Conservation (phyloP, 2,113 vertebrate species). For the Gallinago undulata region DNA sequence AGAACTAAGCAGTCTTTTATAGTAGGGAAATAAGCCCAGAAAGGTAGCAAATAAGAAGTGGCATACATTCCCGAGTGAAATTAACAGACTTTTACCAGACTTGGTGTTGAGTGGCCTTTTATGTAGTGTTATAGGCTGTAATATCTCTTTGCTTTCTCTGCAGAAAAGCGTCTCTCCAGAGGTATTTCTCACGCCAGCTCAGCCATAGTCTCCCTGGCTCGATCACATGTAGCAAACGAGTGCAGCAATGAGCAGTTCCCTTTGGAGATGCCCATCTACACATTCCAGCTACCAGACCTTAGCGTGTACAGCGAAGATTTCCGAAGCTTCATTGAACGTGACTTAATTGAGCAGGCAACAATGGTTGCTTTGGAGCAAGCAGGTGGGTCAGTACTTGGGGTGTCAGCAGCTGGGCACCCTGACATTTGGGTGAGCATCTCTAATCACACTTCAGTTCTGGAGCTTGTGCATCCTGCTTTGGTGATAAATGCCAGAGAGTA, state of each 20-base stretch:
- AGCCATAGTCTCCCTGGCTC: constrained; percentile 95
- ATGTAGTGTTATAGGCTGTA: background rate
- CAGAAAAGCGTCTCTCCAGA: constrained; percentile 95
- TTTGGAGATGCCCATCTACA: constrained; percentile 98
- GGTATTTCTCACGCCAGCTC: constrained; percentile 99
- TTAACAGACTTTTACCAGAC: background rate
- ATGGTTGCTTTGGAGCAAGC: constrained; percentile 98
- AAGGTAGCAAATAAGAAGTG: background rate
- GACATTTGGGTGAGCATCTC: background rate
- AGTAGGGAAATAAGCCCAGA: background rate
- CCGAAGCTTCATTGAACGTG: constrained; percentile 93
- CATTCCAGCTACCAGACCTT: constrained; percentile 97
- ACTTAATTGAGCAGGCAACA: constrained; percentile 96
- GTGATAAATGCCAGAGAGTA: background rate
- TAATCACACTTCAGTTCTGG: background rate
- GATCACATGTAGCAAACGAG: constrained; percentile 92
- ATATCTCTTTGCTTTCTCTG: background rate
- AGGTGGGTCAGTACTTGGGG: constrained; percentile 73
- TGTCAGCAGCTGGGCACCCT: background rate
- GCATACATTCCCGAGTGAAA: background rate
- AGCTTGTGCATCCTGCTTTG: background rate
- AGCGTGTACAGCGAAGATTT: constrained; percentile 99
- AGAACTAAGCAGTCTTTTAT: background rate
- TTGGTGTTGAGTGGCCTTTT: background rate
- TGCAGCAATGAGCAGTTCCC: constrained; percentile 94